Evolutionary conservation across 2,888 invertebrate genomes (phyloP).

Genomic region (Cosmia pyralina): DNA sequence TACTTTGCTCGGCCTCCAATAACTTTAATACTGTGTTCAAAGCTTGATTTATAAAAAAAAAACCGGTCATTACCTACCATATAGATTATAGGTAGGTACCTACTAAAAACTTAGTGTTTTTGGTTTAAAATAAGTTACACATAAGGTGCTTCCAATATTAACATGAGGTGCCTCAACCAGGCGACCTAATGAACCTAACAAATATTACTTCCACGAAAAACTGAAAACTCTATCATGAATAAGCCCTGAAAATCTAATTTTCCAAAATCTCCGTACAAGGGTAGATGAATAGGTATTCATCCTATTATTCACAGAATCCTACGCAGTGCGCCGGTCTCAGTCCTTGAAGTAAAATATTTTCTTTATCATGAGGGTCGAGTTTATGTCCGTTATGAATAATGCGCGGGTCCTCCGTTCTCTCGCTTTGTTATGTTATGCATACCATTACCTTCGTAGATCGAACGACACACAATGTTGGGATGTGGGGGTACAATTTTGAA

Average conservation of each 20-base stretch:
- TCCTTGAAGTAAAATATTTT: conserved; percentile 71
- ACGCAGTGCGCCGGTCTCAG: conserved; percentile 25
- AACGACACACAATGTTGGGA: conserved; percentile 40
- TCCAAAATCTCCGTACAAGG: background rate
- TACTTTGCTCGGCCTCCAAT: background rate
- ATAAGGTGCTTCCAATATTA: background rate
- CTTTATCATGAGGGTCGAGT: conserved; percentile 72
- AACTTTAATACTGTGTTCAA: no score
- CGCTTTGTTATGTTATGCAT: conserved; percentile 74
- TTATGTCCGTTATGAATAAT: conserved; percentile 83
- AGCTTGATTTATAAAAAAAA: background rate
- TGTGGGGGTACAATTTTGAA: conserved; percentile 36
- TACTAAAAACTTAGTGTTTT: background rate
- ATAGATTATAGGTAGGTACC: no score
- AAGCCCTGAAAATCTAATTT: background rate
- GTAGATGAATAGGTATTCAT: background rate
- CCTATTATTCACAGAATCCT: conserved; percentile 10
- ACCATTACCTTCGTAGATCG: conserved; percentile 60
- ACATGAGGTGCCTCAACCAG: background rate
- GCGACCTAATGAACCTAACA: no score
- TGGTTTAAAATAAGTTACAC: background rate
- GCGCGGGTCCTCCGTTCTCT: conserved; percentile 67
- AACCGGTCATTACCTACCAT: no score
- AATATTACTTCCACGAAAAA: background rate
- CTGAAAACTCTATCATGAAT: no score